Base-by-base conservation (phyloP, 2,888 invertebrate genomes). In the Alsophila aescularia region DNA sequence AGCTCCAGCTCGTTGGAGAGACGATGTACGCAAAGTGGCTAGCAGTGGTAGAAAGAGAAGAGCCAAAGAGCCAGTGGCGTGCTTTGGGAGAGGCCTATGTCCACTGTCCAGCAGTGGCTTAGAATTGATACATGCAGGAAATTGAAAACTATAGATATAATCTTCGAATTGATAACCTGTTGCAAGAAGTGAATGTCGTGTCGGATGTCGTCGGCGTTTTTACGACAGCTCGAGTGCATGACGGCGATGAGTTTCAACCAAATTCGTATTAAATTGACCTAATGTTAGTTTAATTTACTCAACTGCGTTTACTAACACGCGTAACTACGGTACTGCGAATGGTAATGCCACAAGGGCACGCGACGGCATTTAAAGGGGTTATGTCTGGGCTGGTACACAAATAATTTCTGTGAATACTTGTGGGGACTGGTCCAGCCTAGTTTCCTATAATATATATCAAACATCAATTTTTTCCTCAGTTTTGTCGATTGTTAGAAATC, bases 171-270 rank as follows among this genome's bases (percentile, higher is more conserved):
- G 49, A 52, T 52, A 50, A 36, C 24, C 9, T 41, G 37, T 41
- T 27, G 52, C 44, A 43, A 55, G 51, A 48, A 56, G 60, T 51
- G 51, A 60, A 51, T 41, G 60, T 57, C 43, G 35, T 41, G 60
- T 57, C 43, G 35, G 27, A 34, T 41, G 53, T 53, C 48, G 51
- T 47, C 42, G 3, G 36, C 3, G 43, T 48, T 47, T 57, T 54
- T 54, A 51, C 36, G 16, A 24, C 36, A 44, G n/a, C n/a, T n/a
- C 8, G 10, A 31, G 39, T 50, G 52, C 47, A 52, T 48, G 52
- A 29, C 43, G 42, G 10, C 12, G 42, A 32, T 47, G 13, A 37
- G 15, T 53, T 32, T 49, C 49, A 15, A 42, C 41, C 9, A 49
- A 58, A 61, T 54, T 54, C 35, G 37, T 27, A 52, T 50, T 40